Evolutionary conservation across 2,888 invertebrate species (phyloP), one percentile per base, ranked within the genome.

Genomic region (Clusia tigrina): DNA sequence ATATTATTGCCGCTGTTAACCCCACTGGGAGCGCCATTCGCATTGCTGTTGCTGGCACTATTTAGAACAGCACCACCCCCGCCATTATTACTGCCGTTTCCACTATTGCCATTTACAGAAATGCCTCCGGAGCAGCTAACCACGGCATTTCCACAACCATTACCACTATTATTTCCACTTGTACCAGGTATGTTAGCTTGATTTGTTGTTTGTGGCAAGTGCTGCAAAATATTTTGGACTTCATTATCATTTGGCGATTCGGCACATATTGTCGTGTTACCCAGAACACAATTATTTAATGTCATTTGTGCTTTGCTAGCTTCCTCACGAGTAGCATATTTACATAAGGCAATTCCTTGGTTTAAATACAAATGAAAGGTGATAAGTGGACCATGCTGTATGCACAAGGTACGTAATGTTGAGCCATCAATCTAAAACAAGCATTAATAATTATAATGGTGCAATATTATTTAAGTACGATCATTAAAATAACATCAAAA

Each of bases 291-390:
- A 85, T 95, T 95, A 86, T 96, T 96, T 78, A 98, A 86, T 70
- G 96, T 93, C 85, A 93, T 93, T 87, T 97, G 96, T 79, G 97
- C 97, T 93, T 97, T 97, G 82, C 91, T 92, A 73, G 96, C 95
- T 86, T 96, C 96, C 85, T 97, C 96, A 74, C 94, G 90, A 59
- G 92, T 89, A 59, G 92, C 91, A 86, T 97, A 98, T 86, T 95
- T 94, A 79, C 96, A 95, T 80, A 97, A 89, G 76, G 96, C 97
- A 83, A 96, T 92, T 76, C 96, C 95, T 86, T 95, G 94, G 85
- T 93, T 94, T 84, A 95, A 88, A 85, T 94, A 95, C 80, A 96
- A 87, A 84, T 96, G 95, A 88, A 97, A 97, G 86, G 91, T 94
- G 85, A 91, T 91, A 79, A 97, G 88, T 32, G 96, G 96, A 61